Evolutionary conservation across 2,888 invertebrate genomes (phyloP), one percentile per base, ranked within the genome.

Genomic region (Zaprionus obscuricornis): DNA sequence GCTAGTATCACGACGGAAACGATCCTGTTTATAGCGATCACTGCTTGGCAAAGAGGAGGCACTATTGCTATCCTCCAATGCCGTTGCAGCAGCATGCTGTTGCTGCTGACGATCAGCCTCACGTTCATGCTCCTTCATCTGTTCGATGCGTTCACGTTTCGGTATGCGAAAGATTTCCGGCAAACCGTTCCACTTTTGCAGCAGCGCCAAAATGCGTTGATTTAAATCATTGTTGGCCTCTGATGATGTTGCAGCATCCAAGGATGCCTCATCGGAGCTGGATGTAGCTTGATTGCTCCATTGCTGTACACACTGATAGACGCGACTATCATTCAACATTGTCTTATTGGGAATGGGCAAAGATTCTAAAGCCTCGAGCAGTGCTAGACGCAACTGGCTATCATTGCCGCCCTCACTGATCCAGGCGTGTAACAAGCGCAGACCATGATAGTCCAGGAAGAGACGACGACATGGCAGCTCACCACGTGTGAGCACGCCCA

Each of bases 331-430:
- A 84, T 96, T 95, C 6, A 99, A 92, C 92, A 97, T 95, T 0
- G 97, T 97, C 91, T 96, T 97, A 90, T 98, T 98, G 2, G 96
- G 95, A 68, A 99, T 97, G 6, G 98, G 98, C 68, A 99, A 92
- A 14, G 94, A 93, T 68, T 94, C 94, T 55, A 99, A 91, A 0
- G 97, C 96, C 84, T 94, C 93, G 18, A 98, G 91, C 87, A 95
- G 92, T 81, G 94, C 94, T 66, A 93, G 92, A 90, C 96, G 96
- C 89, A 89, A 74, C 57, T 87, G 73, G 37, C 74, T 69, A 39
- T 87, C 87, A n/a, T 74, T 84, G 42, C 84, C 89, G 20, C 83
- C 87, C 85, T 96, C 96, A 55, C 94, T 93, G 93, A 98, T 97
- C 95, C 98, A 98, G 18, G 96, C 96, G 91, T 97, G 97, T 54